Percentiles rank a stretch among this genome's conserved stretches.
These are phyloP conservation scores for Yponomeuta malinellus DNA, from an alignment of 2,888 invertebrate species.

Conservation along the genomic window DNA sequence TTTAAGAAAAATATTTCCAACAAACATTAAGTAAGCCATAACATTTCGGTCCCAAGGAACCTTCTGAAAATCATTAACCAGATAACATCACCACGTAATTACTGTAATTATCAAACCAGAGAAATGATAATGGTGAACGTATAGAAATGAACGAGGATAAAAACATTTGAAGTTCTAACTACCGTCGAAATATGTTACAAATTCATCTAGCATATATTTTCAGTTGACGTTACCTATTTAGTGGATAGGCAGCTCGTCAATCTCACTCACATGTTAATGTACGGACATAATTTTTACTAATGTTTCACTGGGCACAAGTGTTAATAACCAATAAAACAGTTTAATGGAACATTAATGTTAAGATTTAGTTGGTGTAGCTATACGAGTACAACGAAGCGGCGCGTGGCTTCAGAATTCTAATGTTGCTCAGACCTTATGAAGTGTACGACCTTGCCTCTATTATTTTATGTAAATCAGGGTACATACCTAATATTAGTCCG, in stretches of 20 bases:
- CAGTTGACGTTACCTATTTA: not conserved
- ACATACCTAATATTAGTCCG: too few relatives aligned
- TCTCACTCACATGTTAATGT: conserved; percentile 54
- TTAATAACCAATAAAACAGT: conserved; percentile 73
- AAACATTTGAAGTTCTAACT: not conserved
- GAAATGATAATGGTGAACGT: not conserved
- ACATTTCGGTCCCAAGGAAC: too few relatives aligned
- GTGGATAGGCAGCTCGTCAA: conserved; percentile 30
- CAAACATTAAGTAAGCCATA: too few relatives aligned
- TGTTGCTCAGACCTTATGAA: too few relatives aligned
- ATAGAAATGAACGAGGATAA: not conserved
- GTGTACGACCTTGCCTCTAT: too few relatives aligned
- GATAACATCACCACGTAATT: not conserved
- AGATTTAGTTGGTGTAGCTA: conserved; percentile 71
- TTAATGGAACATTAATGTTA: conserved; percentile 73
- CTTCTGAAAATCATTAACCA: not conserved
- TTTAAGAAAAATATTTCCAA: not conserved
- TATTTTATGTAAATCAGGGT: too few relatives aligned
- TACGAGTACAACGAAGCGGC: conserved; percentile 43
- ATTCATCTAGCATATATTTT: not conserved
- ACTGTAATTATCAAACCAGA: not conserved
- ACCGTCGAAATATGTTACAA: not conserved
- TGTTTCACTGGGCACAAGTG: conserved; percentile 71
- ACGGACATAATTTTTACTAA: conserved; percentile 61
- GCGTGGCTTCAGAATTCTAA: conserved; percentile 34